Evolutionary conservation across 2,888 invertebrate species (phyloP), one percentile per base, ranked within the genome.

Genomic region (Seira sanloemensis): DNA sequence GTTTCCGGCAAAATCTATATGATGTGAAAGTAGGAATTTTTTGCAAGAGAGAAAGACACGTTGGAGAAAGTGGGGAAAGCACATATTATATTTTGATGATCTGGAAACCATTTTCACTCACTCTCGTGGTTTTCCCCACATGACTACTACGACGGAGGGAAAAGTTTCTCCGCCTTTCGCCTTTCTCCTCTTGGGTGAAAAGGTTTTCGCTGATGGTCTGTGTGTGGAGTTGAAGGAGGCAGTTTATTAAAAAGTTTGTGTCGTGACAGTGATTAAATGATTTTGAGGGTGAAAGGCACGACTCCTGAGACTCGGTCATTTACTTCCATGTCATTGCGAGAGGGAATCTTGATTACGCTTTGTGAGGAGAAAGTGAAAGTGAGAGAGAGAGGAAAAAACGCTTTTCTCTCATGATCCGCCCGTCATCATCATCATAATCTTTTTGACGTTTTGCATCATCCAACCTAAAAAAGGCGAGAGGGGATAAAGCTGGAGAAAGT

Each of bases 221-320:
- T 37, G 37, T 37, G 37, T 21, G 9, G 27, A 37, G 62, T 54
- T 27, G 54, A 50, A 65, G 68, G 24, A 37, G 26, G 77, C 74
- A 82, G 76, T 82, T 82, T 82, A 82, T 82, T 82, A 82, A 82
- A 82, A 82, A 76, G 76, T 83, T 78, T 72, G 77, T 73, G 78
- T 37, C 74, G 54, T 86, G 86, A 86, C 86, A 86, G 86, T 86
- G 86, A 86, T 86, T 86, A 86, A 86, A 86, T 86, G 86, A 86
- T 86, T 81, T 85, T 69, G 74, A 76, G 78, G 85, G 73, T 81
- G 72, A 77, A 80, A 71, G 73, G 77, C 80, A 73, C 77, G 76
- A 85, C 83, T 82, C 82, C 71, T 72, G 76, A 82, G 82, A 77
- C 82, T 82, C 71, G 25, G 72, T 50, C 76, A 82, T 82, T 82